Conservation (phyloP, 2,888 invertebrate species). For the Pegoplata infirma region DNA sequence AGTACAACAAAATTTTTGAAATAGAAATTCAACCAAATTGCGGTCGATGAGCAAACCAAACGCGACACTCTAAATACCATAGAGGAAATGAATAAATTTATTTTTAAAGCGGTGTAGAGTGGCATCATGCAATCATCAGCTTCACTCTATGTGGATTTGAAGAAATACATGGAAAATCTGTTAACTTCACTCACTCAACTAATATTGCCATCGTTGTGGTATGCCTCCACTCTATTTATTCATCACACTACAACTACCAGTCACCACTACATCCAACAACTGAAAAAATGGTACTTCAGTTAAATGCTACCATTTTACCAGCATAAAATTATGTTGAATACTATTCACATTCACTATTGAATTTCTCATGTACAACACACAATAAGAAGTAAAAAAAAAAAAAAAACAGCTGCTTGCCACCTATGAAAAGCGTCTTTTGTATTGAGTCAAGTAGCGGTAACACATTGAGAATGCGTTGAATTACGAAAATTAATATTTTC, state of each 20-base stretch:
- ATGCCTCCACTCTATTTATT: no score
- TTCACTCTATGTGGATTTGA: conserved; percentile 42
- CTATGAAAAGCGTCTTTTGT: conserved; percentile 59
- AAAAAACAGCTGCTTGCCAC: conserved; percentile 34
- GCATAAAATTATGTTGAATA: conserved; percentile 37
- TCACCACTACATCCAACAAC: not conserved
- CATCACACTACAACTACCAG: no score
- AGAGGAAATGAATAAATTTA: conserved; percentile 52
- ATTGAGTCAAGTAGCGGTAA: conserved; percentile 63
- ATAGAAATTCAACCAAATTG: no score
- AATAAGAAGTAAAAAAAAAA: no score
- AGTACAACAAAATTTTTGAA: no score
- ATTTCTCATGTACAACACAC: not conserved
- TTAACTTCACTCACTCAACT: not conserved
- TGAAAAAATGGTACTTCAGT: conserved; percentile 40
- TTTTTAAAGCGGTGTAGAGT: conserved; percentile 18
- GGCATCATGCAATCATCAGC: conserved; percentile 30
- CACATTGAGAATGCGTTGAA: conserved; percentile 64
- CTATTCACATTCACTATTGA: conserved; percentile 7
- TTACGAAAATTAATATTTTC: conserved; percentile 59
- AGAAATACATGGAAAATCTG: conserved; percentile 46
- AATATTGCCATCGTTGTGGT: no score
- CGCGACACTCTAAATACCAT: no score
- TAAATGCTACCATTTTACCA: conserved; percentile 50
- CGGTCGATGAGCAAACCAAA: no score